Percentiles rank a stretch among this genome's conserved stretches.
These are phyloP conservation scores for Rhineura floridana DNA, from an alignment of 2,113 vertebrate genomes.

Conservation along the genomic window DNA sequence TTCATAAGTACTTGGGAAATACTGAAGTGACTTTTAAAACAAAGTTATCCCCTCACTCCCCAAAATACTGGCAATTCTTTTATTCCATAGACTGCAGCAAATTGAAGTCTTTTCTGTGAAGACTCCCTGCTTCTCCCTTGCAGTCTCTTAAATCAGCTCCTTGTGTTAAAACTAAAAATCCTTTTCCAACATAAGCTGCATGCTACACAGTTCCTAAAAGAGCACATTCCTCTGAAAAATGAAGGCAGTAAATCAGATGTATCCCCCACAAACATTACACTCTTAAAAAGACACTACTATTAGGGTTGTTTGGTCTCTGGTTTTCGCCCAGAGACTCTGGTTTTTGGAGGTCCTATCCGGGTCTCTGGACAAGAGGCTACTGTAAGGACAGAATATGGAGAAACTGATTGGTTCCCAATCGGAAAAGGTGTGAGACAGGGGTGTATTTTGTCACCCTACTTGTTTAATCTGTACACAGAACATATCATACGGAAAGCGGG, in stretches of 20 bases:
- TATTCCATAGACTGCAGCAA: slow-evolving; percentile 51
- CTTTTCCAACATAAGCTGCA: not conserved
- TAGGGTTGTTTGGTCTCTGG: too few relatives aligned
- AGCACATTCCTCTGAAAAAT: slow-evolving; percentile 8
- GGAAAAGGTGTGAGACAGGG: too few relatives aligned
- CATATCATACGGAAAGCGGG: too few relatives aligned
- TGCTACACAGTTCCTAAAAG: not conserved
- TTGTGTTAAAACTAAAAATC: not conserved
- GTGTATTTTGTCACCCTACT: too few relatives aligned
- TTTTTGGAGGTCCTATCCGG: too few relatives aligned
- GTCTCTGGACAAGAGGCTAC: too few relatives aligned
- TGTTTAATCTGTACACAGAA: too few relatives aligned
- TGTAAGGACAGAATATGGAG: too few relatives aligned
- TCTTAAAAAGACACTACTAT: not conserved
- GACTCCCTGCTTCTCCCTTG: slow-evolving; percentile 47
- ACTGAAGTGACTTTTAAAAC: slow-evolving; percentile 44
- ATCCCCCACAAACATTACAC: not conserved
- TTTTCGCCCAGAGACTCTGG: too few relatives aligned
- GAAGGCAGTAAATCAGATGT: not conserved
- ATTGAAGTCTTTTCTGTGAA: slow-evolving; percentile 57
- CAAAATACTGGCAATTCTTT: slow-evolving; percentile 31
- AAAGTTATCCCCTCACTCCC: not conserved
- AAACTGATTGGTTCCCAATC: too few relatives aligned
- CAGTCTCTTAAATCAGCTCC: slow-evolving; percentile 56
- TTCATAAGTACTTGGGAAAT: not conserved